Conservation (phyloP, 2,888 invertebrate genomes). For the Itoplectis maculator region DNA sequence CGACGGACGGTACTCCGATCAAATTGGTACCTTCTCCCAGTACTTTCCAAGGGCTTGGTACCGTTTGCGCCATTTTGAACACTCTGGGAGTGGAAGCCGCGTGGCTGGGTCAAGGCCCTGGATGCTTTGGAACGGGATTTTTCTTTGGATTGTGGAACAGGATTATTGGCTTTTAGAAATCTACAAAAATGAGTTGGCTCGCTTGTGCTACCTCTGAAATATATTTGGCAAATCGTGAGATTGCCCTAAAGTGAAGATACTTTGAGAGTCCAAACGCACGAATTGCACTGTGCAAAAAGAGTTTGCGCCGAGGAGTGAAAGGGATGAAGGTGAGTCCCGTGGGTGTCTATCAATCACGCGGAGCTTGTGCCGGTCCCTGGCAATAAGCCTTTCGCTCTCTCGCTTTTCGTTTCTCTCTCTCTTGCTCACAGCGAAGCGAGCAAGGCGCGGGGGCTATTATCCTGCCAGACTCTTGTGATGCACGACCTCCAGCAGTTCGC, state of each 20-base stretch:
- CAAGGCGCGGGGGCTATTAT: conserved; percentile 80
- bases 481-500: conserved; percentile 81
- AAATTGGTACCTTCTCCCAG: background rate
- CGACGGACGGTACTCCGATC: background rate
- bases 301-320: conserved; percentile 28
- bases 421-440: conserved; percentile 54
- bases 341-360: conserved; percentile 83
- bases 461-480: conserved; percentile 83
- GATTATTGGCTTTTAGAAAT: too few species aligned
- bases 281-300: conserved; percentile 1
- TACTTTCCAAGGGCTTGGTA: background rate
- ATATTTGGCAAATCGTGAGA: background rate
- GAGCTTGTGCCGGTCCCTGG: conserved; percentile 72
- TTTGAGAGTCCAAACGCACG: background rate
- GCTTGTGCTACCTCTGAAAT: too few species aligned
- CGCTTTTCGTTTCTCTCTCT: too few species aligned
- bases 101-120: background rate
- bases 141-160: too few species aligned
- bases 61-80: too few species aligned
- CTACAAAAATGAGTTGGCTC: too few species aligned
- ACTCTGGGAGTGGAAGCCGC: background rate
- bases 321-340: conserved; percentile 65
- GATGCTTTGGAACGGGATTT: too few species aligned
- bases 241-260: background rate
- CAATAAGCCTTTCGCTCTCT: conserved; percentile 72